phyloP scores from a whole-genome alignment of 1,140 invertebrate genomes.

The Hylaeus volcanicus region DNA sequence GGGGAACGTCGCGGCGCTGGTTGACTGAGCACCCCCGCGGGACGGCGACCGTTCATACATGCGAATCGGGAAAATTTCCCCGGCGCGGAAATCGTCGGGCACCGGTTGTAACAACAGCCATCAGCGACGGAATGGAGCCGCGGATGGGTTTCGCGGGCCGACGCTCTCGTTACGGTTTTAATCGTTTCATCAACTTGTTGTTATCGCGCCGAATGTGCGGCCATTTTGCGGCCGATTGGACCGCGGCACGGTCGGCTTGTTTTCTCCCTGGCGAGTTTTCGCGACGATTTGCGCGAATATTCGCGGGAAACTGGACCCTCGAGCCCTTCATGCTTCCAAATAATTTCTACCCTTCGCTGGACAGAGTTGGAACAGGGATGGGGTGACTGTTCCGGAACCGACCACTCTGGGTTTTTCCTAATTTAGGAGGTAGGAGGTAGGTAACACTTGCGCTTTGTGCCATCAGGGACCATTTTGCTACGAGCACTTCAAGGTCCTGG shows the following conservation, averaged over 20 bases:
- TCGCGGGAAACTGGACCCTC: not conserved
- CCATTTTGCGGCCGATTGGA: conserved; percentile 63
- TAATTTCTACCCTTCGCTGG: too few relatives aligned
- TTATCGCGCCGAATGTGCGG: conserved; percentile 65
- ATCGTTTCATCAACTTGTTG: conserved; percentile 75
- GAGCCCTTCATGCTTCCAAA: not conserved
- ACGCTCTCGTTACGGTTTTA: conserved; percentile 71
- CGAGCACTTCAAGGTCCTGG: too few relatives aligned
- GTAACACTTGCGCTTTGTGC: too few relatives aligned
- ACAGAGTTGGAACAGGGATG: too few relatives aligned
- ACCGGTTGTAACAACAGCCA: conserved; percentile 61
- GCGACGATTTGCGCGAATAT: conserved; percentile 48
- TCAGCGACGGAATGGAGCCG: conserved; percentile 43
- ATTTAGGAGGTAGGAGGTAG: too few relatives aligned
- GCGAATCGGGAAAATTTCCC: conserved; percentile 77
- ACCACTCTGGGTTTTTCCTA: too few relatives aligned
- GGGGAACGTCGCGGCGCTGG: conserved; percentile 68
- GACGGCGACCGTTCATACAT: conserved; percentile 71
- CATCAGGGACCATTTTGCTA: too few relatives aligned
- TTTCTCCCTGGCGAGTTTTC: conserved; percentile 60
- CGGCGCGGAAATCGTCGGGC: conserved; percentile 21
- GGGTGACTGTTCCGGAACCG: too few relatives aligned
- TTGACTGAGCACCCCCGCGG: conserved; percentile 74
- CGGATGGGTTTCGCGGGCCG: not conserved
- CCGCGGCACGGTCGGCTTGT: conserved; percentile 37